A percentile compares a stretch with the other conserved stretches of the same genome.
These are phyloP conservation scores for Dicrostonyx torquatus DNA, from an alignment of 2,797 vertebrate genomes.

Conservation along the genomic window DNA sequence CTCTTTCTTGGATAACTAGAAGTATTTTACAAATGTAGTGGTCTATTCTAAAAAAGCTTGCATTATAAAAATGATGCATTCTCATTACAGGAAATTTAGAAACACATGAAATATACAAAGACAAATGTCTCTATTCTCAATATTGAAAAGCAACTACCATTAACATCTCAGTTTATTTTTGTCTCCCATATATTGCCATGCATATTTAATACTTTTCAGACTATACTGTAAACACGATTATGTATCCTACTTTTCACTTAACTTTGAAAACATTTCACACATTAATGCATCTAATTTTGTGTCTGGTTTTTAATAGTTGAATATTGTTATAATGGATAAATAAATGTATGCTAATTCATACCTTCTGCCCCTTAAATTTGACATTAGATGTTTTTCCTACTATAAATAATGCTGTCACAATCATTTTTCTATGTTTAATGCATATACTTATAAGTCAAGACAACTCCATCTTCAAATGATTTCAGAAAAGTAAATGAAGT, in stretches of 20 bases:
- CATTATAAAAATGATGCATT: not conserved
- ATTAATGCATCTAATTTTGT: slow-evolving; percentile 11
- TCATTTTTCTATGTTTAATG: slow-evolving; percentile 11
- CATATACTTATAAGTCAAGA: slow-evolving; percentile 40
- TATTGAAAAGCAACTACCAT: slow-evolving; percentile 16
- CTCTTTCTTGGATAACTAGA: slow-evolving; percentile 16
- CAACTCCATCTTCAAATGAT: not conserved
- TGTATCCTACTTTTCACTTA: slow-evolving; percentile 7
- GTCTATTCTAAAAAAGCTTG: slow-evolving; percentile 37
- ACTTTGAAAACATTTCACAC: slow-evolving; percentile 37
- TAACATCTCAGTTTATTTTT: slow-evolving; percentile 38
- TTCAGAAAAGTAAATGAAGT: slow-evolving; percentile 33
- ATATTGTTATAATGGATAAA: slow-evolving; percentile 3
- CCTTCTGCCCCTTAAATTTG: not conserved
- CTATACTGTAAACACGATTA: not conserved
- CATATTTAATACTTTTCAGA: slow-evolving; percentile 16
- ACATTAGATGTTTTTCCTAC: not conserved
- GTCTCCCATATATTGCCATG: slow-evolving; percentile 26
- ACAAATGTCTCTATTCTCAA: not conserved
- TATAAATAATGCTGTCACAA: slow-evolving; percentile 24
- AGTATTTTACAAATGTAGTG: not conserved
- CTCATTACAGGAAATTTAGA: slow-evolving; percentile 45
- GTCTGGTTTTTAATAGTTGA: slow-evolving; percentile 13
- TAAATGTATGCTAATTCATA: slow-evolving; percentile 23
- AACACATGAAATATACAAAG: slow-evolving; percentile 3